These are phyloP conservation scores for Gobio gobio DNA, from an alignment of 2,113 vertebrate genomes.

Conservation along the genomic window DNA sequence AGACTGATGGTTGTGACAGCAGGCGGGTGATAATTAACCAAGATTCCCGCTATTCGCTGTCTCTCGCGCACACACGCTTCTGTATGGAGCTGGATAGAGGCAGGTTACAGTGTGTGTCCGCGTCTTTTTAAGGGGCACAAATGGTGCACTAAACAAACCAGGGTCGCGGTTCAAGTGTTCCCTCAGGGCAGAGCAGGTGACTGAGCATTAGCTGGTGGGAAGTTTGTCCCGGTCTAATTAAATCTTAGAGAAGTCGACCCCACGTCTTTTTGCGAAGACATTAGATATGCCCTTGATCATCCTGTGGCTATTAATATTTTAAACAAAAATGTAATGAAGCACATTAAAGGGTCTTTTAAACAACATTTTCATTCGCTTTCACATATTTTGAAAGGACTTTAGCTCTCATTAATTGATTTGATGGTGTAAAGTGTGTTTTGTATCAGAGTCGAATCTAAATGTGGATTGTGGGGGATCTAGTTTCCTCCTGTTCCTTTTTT, in stretches of 20 bases:
- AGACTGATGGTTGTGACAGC: constrained; percentile 27
- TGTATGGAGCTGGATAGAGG: neutral
- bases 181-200: constrained; percentile 55
- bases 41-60: constrained; percentile 4
- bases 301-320: neutral
- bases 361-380: neutral
- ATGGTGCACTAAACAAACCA: constrained; percentile 35
- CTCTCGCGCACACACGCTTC: neutral
- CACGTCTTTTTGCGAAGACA: constrained; percentile 13
- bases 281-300: constrained; percentile 11
- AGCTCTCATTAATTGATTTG: neutral
- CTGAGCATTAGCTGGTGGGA: constrained; percentile 52
- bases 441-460: neutral
- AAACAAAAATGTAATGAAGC: neutral
- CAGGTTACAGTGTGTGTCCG: neutral
- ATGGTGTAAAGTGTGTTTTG: neutral
- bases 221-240: constrained; percentile 55
- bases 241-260: constrained; percentile 62
- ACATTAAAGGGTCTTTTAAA: neutral
- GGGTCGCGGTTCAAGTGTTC: constrained; percentile 72
- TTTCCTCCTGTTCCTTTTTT: neutral
- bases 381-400: neutral
- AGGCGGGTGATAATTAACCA: constrained; percentile 43
- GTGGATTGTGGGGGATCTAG: neutral
- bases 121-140: neutral